Evolutionary conservation across 1,140 invertebrate species (phyloP).

Genomic region (Eciton burchellii): DNA sequence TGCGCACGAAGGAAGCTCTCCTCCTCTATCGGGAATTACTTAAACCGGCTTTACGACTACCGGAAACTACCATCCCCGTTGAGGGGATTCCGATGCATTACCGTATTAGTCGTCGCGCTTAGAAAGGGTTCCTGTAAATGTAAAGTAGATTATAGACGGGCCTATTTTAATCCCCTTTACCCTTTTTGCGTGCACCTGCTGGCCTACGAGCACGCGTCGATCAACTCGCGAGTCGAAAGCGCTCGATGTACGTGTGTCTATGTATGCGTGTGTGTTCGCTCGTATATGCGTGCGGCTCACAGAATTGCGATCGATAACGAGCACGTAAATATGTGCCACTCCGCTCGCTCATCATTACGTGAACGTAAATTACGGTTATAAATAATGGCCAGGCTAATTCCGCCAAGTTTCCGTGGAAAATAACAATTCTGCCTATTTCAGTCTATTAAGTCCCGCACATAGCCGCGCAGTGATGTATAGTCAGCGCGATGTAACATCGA

Average conservation of each 20-base stretch:
- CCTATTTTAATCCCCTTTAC: conserved; percentile 80
- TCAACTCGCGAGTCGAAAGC: background rate
- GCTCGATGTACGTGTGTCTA: background rate
- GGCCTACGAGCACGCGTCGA: conserved; percentile 24
- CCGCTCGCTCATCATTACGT: background rate
- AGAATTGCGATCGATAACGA: conserved; percentile 22
- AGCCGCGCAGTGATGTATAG: background rate
- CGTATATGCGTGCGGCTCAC: background rate
- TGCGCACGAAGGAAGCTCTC: conserved; percentile 72
- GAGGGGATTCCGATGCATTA: conserved; percentile 84
- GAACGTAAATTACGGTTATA: conserved; percentile 5
- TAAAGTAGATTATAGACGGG: conserved; percentile 83
- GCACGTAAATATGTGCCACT: background rate
- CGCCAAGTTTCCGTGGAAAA: conserved; percentile 24
- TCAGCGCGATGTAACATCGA: conserved; percentile 4
- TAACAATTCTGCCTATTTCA: conserved; percentile 8
- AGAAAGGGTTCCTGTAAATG: conserved; percentile 83
- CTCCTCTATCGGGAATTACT: conserved; percentile 84
- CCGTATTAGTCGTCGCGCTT: conserved; percentile 84
- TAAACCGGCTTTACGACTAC: conserved; percentile 84
- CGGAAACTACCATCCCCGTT: conserved; percentile 80
- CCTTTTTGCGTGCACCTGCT: conserved; percentile 61
- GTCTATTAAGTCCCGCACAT: conserved; percentile 3
- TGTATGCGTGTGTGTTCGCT: no score
- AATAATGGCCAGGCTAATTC: conserved; percentile 9